Base-by-base conservation (phyloP, 2,888 invertebrate genomes). In the Dinocampus coccinellae region DNA sequence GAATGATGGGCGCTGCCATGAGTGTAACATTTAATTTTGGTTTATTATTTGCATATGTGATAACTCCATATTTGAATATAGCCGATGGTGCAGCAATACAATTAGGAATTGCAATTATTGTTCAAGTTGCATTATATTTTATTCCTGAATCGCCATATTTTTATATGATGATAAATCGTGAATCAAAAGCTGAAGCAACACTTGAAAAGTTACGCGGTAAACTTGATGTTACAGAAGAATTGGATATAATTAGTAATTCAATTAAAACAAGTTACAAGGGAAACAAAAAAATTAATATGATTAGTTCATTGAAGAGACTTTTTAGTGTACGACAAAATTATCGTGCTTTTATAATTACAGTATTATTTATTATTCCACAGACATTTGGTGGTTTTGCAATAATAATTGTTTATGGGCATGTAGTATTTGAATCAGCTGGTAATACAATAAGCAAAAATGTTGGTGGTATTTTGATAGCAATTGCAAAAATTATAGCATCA, bases 1-100 rank as follows among this genome's bases (percentile, higher is more conserved):
- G 92, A n/a, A 90, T 91, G 26, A 90, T 91, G 76, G 90, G 90
- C 78, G 90, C 91, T 22, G 86, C 91, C 75, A 89, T 89, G 86
- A 89, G 89, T 79, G 90, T 91, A 85, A 90, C 90, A 82, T 88
- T 88, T 81, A 84, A 82, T 62, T 39, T 79, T 29, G 87, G 86
- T 9, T 79, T 83, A n/a, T 75, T 87, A 4, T 64, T 79, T 34
- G 76, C 81, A 4, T 85, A 80, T 77, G 69, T 78, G 0, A 61
- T 84, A 0, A 81, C 80, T 0, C 84, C 84, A 3, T 77, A 78
- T 3, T 73, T 84, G 2, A 80, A 80, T 9, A 80, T 85, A 57
- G 42, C 71, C 10, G 26, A 26, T 6, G 75, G 79, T 34, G 82
- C 82, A 0, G 73, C 75, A 3, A 60, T 81, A 13, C 88, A 88